Base-by-base conservation (phyloP, 2,797 vertebrate species). In the Cercopithecus diana region DNA sequence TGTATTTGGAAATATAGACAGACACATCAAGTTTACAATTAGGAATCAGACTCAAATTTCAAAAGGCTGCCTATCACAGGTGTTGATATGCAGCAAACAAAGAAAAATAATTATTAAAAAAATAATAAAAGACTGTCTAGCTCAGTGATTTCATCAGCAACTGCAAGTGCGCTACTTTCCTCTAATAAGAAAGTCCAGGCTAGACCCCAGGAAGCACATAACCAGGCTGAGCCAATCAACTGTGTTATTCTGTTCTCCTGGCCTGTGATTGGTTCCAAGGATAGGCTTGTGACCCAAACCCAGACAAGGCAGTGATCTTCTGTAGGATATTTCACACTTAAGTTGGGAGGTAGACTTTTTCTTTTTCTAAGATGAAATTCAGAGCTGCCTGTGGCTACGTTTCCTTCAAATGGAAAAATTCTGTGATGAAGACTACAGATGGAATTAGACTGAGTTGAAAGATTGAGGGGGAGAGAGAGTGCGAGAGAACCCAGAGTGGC, bases 361-460 rank as follows among this genome's bases (percentile, higher is more conserved):
- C 8, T 92, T 92, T 76, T 93, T n/a, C 17, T 73, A 77, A 92
- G 36, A 70, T 67, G 58, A n/a, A 90, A 90, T 90, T 93, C 72
- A 80, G 52, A 90, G 50, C 43, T 95, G 50, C 55, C 58, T 61
- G 1, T 64, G 43, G 50, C 83, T 89, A 48, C 8, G 2, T 81
- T 90, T 90, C 48, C 81, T 90, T 95, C 79, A 90, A 76, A 94
- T 52, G 72, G 55, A 88, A 91, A 87, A 93, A 61, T 5, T 73
- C 70, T 73, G 30, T 73, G 73, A 72, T 72, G 12, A 92, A 88
- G 87, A 82, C 48, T 52, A 45, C 17, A 72, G 89, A 88, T 94
- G 57, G 52, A 97, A 96, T 82, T 41, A 58, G 82, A 28, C 75
- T 82, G 55, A 67, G 24, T 48, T 50, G 33, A 93, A 95, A 94